phyloP scores from a whole-genome alignment of 53 echinoderm and acorn worm species.

The Echinometra lucunter region DNA sequence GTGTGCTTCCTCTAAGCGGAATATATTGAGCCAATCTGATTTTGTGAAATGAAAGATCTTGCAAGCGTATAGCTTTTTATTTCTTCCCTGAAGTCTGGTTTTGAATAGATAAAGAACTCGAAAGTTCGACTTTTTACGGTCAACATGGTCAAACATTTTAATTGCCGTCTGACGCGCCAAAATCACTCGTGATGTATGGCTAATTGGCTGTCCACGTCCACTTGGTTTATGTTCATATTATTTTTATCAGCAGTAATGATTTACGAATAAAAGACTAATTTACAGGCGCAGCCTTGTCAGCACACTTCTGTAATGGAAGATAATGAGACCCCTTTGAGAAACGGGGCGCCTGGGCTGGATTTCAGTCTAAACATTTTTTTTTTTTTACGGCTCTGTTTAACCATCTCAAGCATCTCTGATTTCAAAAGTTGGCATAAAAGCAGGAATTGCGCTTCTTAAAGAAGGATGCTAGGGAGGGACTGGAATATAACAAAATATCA shows the following conservation, averaged over 20 bases:
- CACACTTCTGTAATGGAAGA: not conserved
- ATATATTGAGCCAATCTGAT: no score
- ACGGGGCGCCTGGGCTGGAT: not conserved
- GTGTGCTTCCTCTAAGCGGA: no score
- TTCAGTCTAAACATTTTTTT: not conserved
- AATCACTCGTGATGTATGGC: not conserved
- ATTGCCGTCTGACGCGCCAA: not conserved
- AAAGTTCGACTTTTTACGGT: not conserved
- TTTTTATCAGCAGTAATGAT: not conserved
- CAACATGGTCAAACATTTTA: not conserved
- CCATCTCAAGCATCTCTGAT: not conserved
- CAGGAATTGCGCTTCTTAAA: not conserved
- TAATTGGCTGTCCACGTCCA: not conserved
- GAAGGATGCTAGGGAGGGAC: not conserved
- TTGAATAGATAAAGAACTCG: not conserved
- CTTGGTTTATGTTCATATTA: not conserved
- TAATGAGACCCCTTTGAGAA: slow-evolving; percentile 11
- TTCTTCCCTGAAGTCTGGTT: not conserved
- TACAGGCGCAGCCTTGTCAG: not conserved
- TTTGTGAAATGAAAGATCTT: not conserved
- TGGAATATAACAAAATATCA: not conserved
- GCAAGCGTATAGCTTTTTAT: not conserved
- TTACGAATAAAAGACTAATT: slow-evolving; percentile 34
- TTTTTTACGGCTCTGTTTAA: not conserved
- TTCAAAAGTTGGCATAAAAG: not conserved